Conservation (phyloP, 2,113 vertebrate species). For the Channa argus region DNA sequence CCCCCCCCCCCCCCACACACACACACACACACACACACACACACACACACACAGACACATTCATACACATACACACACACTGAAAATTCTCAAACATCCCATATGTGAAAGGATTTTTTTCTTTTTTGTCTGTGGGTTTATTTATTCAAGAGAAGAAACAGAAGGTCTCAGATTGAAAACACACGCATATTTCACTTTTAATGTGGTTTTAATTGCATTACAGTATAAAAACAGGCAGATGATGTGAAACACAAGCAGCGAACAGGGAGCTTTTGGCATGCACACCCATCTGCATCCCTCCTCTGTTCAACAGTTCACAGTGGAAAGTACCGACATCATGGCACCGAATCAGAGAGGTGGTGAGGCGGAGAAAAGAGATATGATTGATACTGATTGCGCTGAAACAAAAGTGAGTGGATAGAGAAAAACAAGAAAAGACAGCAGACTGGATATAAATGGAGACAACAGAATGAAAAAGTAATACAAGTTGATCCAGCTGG, state of each 20-base stretch:
- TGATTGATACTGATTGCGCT: neutral
- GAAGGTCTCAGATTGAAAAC: constrained; percentile 21
- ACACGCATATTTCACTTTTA: constrained; percentile 26
- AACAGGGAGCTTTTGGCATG: constrained; percentile 20
- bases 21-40: constrained; percentile 24
- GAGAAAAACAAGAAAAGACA: neutral
- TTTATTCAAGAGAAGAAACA: constrained; percentile 39
- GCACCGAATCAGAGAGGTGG: constrained; percentile 14
- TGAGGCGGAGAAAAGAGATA: neutral
- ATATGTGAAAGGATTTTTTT: constrained; percentile 12
- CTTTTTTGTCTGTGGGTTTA: constrained; percentile 12
- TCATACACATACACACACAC: constrained; percentile 24
- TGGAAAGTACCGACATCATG: constrained; percentile 25
- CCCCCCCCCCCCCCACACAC: constrained; percentile 33
- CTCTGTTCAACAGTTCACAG: neutral
- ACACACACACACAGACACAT: constrained; percentile 25
- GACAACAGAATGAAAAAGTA: neutral
- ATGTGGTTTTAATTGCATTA: constrained; percentile 45
- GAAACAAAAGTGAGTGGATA: neutral
- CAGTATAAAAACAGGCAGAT: constrained; percentile 31
- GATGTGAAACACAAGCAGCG: constrained; percentile 45
- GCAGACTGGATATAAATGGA: constrained; percentile 6
- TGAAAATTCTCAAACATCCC: constrained; percentile 30
- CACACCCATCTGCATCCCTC: constrained; percentile 13
- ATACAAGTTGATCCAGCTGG: constrained; percentile 1